Conservation (phyloP, 2,797 vertebrate genomes). For the Malurus splendens region DNA sequence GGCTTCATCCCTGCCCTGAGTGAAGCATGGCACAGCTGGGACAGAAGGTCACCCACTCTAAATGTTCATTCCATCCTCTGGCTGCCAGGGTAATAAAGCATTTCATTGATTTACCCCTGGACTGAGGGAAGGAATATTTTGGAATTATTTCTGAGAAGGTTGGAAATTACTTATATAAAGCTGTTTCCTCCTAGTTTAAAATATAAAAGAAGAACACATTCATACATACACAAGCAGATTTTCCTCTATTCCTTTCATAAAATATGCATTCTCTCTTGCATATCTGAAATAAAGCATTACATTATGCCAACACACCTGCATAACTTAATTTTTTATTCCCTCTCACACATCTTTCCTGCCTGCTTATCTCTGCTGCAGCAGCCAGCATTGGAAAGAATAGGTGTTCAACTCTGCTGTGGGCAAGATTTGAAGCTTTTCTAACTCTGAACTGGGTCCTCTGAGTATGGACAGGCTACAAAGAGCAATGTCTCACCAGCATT, state of each 20-base stretch:
- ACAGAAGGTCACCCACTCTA: neutral
- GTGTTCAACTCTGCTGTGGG: neutral
- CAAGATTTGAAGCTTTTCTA: neutral
- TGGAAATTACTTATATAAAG: neutral
- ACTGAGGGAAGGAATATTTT: neutral
- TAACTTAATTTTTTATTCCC: neutral
- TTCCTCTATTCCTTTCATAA: neutral
- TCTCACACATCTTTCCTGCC: neutral
- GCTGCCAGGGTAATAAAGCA: neutral
- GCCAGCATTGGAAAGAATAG: neutral
- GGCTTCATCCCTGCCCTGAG: neutral
- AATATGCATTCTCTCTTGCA: neutral
- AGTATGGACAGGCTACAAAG: neutral
- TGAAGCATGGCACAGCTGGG: neutral
- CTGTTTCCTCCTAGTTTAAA: neutral
- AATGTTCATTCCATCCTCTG: neutral
- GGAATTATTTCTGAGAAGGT: neutral
- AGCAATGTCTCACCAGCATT: neutral
- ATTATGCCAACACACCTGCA: neutral
- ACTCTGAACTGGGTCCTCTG: neutral
- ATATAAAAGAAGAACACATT: neutral
- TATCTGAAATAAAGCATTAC: neutral
- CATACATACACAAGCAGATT: neutral
- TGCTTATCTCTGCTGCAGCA: conserved; percentile 5
- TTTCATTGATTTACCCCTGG: neutral